Evolutionary conservation across 2,888 invertebrate genomes (phyloP).

Genomic region (Melieria omissa): DNA sequence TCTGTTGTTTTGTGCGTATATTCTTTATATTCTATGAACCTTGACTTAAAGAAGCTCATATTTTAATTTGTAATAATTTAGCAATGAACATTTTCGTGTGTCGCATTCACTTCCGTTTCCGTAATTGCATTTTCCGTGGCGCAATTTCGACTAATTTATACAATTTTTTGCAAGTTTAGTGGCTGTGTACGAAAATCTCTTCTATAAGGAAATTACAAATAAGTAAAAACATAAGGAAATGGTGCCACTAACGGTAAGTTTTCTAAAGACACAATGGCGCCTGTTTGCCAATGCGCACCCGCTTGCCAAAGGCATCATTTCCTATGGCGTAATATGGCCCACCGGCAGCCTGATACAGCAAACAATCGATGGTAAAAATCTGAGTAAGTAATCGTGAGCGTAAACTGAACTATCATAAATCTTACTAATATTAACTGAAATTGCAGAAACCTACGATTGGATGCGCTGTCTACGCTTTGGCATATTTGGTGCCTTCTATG

Average conservation of each 20-base stretch:
- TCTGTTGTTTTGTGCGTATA: too few relatives aligned
- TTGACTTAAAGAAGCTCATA: too few relatives aligned
- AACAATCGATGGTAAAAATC: constrained; percentile 73
- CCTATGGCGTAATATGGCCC: constrained; percentile 79
- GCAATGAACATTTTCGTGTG: too few relatives aligned
- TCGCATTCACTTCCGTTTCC: too few relatives aligned
- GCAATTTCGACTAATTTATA: too few relatives aligned
- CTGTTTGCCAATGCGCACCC: constrained; percentile 57
- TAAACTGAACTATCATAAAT: not conserved
- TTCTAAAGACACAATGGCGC: constrained; percentile 45
- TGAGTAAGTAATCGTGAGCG: constrained; percentile 67
- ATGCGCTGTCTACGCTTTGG: constrained; percentile 77
- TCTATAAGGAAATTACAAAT: too few relatives aligned
- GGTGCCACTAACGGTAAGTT: constrained; percentile 35
- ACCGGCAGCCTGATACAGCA: constrained; percentile 78
- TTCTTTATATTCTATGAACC: too few relatives aligned
- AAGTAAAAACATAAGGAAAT: not conserved
- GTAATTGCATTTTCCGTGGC: too few relatives aligned
- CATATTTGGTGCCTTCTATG: constrained; percentile 80
- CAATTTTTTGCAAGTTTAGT: too few relatives aligned
- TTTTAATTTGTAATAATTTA: too few relatives aligned
- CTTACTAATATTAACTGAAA: not conserved
- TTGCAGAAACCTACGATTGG: constrained; percentile 73
- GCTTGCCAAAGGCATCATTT: constrained; percentile 71
- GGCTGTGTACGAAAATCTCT: too few relatives aligned